Evolutionary conservation across 2,797 vertebrate species (phyloP), one percentile per base, ranked within the genome.

Genomic region (Alcedo atthis): DNA sequence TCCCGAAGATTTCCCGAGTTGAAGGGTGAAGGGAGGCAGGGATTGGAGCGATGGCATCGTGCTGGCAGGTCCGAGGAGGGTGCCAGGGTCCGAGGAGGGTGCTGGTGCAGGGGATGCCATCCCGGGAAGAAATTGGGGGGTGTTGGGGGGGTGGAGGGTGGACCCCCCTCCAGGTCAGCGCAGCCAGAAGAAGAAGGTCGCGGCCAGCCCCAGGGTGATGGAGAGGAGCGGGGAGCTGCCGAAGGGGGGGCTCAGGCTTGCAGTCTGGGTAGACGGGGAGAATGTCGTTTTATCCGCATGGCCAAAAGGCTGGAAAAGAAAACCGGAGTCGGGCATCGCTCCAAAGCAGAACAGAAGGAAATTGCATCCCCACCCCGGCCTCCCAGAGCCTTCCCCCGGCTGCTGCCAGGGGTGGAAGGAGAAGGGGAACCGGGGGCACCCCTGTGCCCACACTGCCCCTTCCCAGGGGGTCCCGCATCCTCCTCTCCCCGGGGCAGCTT

Each of bases 361-460:
- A 49, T 49, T 49, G 25, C 3, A 17, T 6, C 4, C 8, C 21
- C 1, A 0, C 35, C 35, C 37, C 37, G 37, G 37, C 37, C 37
- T 37, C 37, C 37, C 37, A 45, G 25, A 49, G 0, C n/a, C 37
- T 55, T 20, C n/a, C 0, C 2, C 7, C 1, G 1, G 5, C 6
- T 13, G 35, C 9, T 5, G 20, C 2, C 12, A 14, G 24, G 5
- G 18, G 12, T 37, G 37, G 37, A 37, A 37, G 37, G 24, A 32
- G 70, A 46, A 53, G 14, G 25, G 21, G 13, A 53, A 10, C 30
- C 2, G 0, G 46, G 61, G 21, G 5, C 28, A 7, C 14, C 3
- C 4, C 12, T 15, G 22, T 0, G 45, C n/a, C 51, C 69, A 0
- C 5, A 0, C 8, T 18, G 48, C 8, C 20, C 26, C 28, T 3